Percentiles rank a stretch among this genome's conserved stretches.
These are phyloP conservation scores for Galemys pyrenaicus DNA, from an alignment of 2,113 vertebrate genomes.

Conservation along the genomic window DNA sequence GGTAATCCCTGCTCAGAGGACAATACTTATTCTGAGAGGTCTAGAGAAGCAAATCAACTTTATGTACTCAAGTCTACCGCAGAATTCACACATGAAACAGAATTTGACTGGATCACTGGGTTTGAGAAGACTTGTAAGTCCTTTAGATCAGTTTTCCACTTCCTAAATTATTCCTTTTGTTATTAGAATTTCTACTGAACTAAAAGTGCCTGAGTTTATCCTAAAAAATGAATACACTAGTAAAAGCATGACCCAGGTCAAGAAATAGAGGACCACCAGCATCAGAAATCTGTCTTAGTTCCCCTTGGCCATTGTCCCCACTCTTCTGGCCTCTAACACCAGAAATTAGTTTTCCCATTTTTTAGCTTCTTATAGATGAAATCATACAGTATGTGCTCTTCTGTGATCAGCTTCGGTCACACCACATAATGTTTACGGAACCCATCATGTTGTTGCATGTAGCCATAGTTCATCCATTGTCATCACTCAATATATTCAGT, in stretches of 20 bases:
- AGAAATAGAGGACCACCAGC: not conserved
- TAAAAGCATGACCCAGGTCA: not conserved
- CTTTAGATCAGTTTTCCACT: not conserved
- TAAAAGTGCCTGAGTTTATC: not conserved
- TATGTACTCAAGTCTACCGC: not conserved
- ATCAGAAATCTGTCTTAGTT: not conserved
- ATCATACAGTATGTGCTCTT: not conserved
- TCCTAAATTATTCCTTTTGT: not conserved
- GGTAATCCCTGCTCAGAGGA: not conserved
- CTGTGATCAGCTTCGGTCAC: not conserved
- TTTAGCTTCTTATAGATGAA: not conserved
- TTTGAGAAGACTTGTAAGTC: not conserved
- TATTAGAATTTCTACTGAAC: not conserved
- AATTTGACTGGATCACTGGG: not conserved
- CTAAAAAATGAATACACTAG: not conserved
- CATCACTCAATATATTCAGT: not conserved
- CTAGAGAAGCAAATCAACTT: not conserved
- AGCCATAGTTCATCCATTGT: not conserved
- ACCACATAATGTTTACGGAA: not conserved
- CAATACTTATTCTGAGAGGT: not conserved
- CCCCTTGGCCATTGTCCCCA: not conserved
- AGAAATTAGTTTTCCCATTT: not conserved
- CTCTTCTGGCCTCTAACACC: not conserved
- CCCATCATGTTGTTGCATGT: not conserved
- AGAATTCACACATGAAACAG: not conserved